Evolutionary conservation across 1,140 invertebrate genomes (phyloP), one percentile per base, ranked within the genome.

Genomic region (Drosophila repleta): DNA sequence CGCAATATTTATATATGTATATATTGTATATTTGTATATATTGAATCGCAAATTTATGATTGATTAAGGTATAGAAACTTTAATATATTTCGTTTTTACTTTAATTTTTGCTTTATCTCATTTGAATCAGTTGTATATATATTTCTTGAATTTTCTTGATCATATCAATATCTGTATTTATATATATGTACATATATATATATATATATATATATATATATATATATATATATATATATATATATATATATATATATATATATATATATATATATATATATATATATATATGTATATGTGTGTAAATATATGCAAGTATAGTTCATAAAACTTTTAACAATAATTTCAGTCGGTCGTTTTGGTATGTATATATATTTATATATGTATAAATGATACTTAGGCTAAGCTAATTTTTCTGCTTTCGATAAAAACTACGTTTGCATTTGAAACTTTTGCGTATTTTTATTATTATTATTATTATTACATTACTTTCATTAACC

Each of bases 261-360:
- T 29, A 29, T 29, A 29, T 29, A 29, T 6, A 6, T 7, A 90
- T 90, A 90, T 89, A 89, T 87, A 62, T 81, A 79, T 87, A 74
- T 81, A 46, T 46, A 43, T 57, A 26, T 57, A 57, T 45, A 79
- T 75, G n/a, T n/a, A n/a, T n/a, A n/a, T n/a, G n/a, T n/a, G n/a
- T n/a, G n/a, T n/a, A n/a, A n/a, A 39, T 39, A 45, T 64, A 88
- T 82, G 78, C 82, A 87, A 87, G 82, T 87, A 87, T 79, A 87
- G 76, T 90, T 90, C 87, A 83, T 82, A 90, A 87, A 90, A 90
- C 68, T 76, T 90, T 87, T 90, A 90, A 90, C 87, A 90, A 90
- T 90, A 90, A 87, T 87, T 88, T 90, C 87, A 90, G 87, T 90
- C 87, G 82, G 82, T 90, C 82, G 55, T 90, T 85, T 83, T 81